Conservation (phyloP, 2,113 vertebrate genomes). For the Capreolus pygargus region DNA sequence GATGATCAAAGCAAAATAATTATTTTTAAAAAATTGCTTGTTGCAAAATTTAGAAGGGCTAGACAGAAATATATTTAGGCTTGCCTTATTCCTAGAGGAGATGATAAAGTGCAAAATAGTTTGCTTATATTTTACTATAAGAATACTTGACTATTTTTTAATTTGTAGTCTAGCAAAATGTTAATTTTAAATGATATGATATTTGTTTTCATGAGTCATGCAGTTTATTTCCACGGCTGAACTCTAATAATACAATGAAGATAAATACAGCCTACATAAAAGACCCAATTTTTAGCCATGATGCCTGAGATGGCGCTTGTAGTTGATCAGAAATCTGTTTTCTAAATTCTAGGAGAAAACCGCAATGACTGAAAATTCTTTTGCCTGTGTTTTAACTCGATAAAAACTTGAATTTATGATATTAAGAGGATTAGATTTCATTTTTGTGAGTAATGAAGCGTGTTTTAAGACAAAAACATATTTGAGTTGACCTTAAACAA, state of each 20-base stretch:
- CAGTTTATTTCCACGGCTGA: not conserved
- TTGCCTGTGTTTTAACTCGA: not conserved
- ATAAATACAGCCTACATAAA: not conserved
- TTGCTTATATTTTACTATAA: not conserved
- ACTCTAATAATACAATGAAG: not conserved
- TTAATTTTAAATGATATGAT: not conserved
- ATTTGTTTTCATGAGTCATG: not conserved
- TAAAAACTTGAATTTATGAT: not conserved
- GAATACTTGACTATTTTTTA: not conserved
- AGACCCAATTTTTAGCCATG: rapidly evolving
- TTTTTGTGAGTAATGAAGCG: not conserved
- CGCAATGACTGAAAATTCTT: not conserved
- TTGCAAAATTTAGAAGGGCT: not conserved
- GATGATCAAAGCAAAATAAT: not conserved
- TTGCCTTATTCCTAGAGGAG: not conserved
- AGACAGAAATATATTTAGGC: not conserved
- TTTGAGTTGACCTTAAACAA: not conserved
- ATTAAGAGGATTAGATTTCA: not conserved
- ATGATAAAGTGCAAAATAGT: not conserved
- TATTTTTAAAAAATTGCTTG: not conserved
- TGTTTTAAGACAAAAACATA: not conserved
- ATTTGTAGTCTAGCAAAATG: not conserved
- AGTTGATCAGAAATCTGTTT: not conserved
- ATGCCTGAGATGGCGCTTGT: not conserved
- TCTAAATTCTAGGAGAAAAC: not conserved